Evolutionary conservation across 2,888 invertebrate species (phyloP).

Genomic region (Spisula solida): DNA sequence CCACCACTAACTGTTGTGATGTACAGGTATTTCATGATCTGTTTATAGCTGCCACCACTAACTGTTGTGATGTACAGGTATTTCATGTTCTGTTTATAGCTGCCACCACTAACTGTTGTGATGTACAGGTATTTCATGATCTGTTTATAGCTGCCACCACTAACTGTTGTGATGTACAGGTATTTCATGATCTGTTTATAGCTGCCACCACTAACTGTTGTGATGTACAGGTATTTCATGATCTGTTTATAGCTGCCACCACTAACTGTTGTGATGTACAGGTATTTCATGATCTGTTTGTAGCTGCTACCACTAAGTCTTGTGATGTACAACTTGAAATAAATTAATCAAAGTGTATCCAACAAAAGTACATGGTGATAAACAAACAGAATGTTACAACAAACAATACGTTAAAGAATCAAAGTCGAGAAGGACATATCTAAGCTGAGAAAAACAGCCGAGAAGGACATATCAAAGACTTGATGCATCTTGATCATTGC

Average conservation of each 20-base stretch:
- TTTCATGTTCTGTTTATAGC: background rate
- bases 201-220: background rate
- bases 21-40: no score
- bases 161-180: no score
- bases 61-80: no score
- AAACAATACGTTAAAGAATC: background rate
- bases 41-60: no score
- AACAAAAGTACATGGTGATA: background rate
- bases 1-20: no score
- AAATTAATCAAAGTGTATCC: background rate
- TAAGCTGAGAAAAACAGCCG: background rate
- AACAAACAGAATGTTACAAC: conserved; percentile 19
- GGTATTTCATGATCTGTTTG: no score
- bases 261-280: no score
- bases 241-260: no score
- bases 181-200: background rate
- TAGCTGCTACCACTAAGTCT: background rate
- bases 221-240: background rate
- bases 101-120: background rate
- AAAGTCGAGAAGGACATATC: background rate
- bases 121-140: no score
- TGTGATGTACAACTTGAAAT: background rate
- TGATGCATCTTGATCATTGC: no score
- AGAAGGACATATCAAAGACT: no score
- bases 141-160: no score